Conservation (phyloP, 2,113 vertebrate species). For the Pseudorectes ferrugineus region DNA sequence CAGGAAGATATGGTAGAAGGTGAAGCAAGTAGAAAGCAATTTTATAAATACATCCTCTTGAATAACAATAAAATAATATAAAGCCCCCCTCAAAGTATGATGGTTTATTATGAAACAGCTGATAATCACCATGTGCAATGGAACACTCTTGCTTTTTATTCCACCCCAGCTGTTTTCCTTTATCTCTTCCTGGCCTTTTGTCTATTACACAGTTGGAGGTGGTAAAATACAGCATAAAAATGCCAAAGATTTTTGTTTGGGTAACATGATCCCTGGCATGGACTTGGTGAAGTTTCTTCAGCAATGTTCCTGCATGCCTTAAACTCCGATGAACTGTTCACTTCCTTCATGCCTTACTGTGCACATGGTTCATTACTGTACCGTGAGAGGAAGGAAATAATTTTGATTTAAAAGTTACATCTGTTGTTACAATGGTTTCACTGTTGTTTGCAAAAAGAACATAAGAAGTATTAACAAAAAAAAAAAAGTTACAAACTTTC, state of each 20-base stretch:
- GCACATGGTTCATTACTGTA: background rate
- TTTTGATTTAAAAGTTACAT: background rate
- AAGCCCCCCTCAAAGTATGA: background rate
- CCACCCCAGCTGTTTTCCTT: constrained; percentile 39
- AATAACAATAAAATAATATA: background rate
- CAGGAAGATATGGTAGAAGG: background rate
- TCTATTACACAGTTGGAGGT: constrained; percentile 5
- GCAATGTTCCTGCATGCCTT: background rate
- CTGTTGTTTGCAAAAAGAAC: background rate
- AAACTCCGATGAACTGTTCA: background rate
- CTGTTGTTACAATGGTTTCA: background rate
- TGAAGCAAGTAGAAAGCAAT: background rate
- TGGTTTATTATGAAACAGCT: background rate
- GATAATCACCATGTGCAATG: background rate
- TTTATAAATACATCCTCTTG: background rate
- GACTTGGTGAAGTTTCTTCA: background rate
- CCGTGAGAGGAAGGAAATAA: background rate
- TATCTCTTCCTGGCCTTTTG: background rate
- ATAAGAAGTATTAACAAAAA: background rate
- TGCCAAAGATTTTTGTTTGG: constrained; percentile 31
- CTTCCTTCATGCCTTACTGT: background rate
- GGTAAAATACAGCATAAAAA: constrained; percentile 28
- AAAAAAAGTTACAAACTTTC: background rate
- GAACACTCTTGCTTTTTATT: constrained; percentile 15
- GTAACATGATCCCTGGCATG: background rate